Evolutionary conservation across 2,888 invertebrate species (phyloP), one percentile per base, ranked within the genome.

Genomic region (Trichacis sp.): DNA sequence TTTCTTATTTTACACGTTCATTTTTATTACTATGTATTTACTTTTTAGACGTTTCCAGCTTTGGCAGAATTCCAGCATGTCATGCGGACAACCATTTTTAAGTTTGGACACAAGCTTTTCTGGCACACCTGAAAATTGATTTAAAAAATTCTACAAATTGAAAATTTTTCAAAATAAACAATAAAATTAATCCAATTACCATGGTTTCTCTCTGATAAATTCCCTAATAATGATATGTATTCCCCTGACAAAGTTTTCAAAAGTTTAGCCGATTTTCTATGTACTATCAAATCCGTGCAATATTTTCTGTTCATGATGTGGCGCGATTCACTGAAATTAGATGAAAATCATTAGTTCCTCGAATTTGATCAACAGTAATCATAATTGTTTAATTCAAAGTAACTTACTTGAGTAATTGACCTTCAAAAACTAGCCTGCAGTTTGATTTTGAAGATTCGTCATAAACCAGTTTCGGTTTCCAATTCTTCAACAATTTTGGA

Each of bases 341-440:
- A n/a, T n/a, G n/a, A n/a, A n/a, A n/a, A n/a, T n/a, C n/a, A n/a
- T n/a, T n/a, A n/a, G n/a, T n/a, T n/a, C n/a, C n/a, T n/a, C n/a
- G n/a, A 58, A 51, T 60, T 56, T 17, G 29, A 2, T 47, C 9
- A 49, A n/a, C n/a, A n/a, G n/a, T n/a, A n/a, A n/a, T n/a, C n/a
- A n/a, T n/a, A n/a, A n/a, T n/a, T n/a, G n/a, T n/a, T n/a, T n/a
- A n/a, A n/a, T n/a, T n/a, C n/a, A n/a, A n/a, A 40, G 46, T n/a
- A 19, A 69, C 73, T 64, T 72, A 81, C 81, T 82, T 82, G 2
- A 80, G 42, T 30, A 83, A 70, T 56, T 73, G 77, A 40, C 83
- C 83, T 55, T 77, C 72, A 54, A 81, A 82, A 38, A 68, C 58
- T 53, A 83, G 73, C 36, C 65, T 59, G 20, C 65, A 74, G 15